Base-by-base conservation (phyloP, 2,113 vertebrate species). In the Heptranchias perlo region DNA sequence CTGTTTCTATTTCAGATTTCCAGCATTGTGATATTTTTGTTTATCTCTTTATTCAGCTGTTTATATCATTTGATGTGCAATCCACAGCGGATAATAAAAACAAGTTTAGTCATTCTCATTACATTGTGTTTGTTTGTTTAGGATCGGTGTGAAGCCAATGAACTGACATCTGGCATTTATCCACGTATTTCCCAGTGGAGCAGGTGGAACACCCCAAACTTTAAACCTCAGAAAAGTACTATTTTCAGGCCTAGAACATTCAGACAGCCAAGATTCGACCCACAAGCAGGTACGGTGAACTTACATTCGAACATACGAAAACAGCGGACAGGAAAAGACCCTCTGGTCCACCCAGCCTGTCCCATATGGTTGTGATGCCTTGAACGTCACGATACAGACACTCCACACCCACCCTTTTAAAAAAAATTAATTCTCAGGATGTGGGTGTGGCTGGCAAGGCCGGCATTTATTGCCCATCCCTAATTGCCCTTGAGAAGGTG, bases 61-160 rank as follows among this genome's bases (percentile, higher is more conserved):
- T 65, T 14, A 25, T 49, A 31, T 62, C 14, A 11, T 73, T 73
- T 73, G 69, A 73, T 73, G 10, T 10, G 5, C 11, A 35, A 18
- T 14, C 18, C 31, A 49, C 39, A 87, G 6, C 25, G 7, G 14
- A 49, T 18, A 49, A 44, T 87, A n/a, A n/a, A n/a, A n/a, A n/a
- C n/a, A n/a, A n/a, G n/a, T n/a, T n/a, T n/a, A n/a, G n/a, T n/a
- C n/a, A 61, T 58, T 91, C 54, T 58, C 54, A 91, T 58, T 91
- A 1, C 28, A 35, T 69, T 21, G 14, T 69, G 23, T 61, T 64
- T 93, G 23, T 61, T 64, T 93, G 31, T 47, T 69, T 95, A 95
- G 94, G 94, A 95, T 95, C 65, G 64, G 11, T 95, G 44, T 69
- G 94, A 95, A 95, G 94, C 94, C 47, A 69, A 16, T 1, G 94